These are phyloP conservation scores for Apocheima hispidaria DNA, from an alignment of 2,888 invertebrate species.

Conservation along the genomic window DNA sequence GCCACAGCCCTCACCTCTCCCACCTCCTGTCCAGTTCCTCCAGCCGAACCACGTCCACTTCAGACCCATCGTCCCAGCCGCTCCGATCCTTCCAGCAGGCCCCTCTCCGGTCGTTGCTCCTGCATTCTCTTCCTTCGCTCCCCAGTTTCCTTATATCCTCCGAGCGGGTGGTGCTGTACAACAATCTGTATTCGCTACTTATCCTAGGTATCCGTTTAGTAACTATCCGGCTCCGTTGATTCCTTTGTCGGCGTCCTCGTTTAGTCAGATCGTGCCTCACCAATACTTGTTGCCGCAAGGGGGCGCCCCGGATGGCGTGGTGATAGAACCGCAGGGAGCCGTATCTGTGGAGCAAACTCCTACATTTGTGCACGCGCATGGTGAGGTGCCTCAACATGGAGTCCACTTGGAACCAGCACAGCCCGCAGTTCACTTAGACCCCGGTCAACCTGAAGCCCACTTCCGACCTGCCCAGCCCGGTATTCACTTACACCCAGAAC, in stretches of 20 bases:
- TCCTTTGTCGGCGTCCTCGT: conserved; percentile 54
- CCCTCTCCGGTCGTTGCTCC: conserved; percentile 59
- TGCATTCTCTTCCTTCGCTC: conserved; percentile 51
- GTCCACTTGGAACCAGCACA: conserved; percentile 44
- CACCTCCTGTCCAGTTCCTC: conserved; percentile 58
- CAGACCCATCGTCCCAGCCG: conserved; percentile 59
- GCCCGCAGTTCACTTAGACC: conserved; percentile 35
- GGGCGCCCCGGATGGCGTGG: conserved; percentile 51
- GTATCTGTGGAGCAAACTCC: conserved; percentile 56
- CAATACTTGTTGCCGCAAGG: conserved; percentile 61
- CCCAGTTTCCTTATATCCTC: conserved; percentile 70
- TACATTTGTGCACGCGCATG: conserved; percentile 52
- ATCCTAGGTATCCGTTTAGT: conserved; percentile 74
- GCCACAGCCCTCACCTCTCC: conserved; percentile 55
- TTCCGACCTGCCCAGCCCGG: conserved; percentile 38
- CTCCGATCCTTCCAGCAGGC: conserved; percentile 55
- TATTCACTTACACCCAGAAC: conserved; percentile 41
- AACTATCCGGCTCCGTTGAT: conserved; percentile 66
- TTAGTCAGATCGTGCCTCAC: conserved; percentile 63
- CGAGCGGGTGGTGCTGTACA: conserved; percentile 79
- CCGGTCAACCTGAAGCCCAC: conserved; percentile 45
- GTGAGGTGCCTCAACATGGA: conserved; percentile 44
- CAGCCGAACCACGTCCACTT: conserved; percentile 61
- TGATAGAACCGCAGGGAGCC: conserved; percentile 56
- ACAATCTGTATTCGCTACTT: conserved; percentile 77